Evolutionary conservation across 2,888 invertebrate species (phyloP), one percentile per base, ranked within the genome.

Genomic region (Fragum whitleyi): DNA sequence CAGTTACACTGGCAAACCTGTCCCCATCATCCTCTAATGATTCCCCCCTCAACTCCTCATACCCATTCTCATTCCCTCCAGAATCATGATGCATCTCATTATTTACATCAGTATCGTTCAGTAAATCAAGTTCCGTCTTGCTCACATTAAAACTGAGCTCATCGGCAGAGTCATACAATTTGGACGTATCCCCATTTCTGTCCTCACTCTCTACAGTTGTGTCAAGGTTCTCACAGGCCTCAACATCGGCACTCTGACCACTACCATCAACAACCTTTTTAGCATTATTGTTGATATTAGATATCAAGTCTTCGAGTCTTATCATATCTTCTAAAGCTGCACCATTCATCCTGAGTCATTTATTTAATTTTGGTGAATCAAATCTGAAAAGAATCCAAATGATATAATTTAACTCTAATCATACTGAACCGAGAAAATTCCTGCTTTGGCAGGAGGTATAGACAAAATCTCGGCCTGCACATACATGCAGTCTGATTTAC

Each of bases 141-240:
- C 62, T 47, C 19, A 74, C 65, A 32, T 74, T 65, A 14, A 74
- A 29, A 51, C 74, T 74, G 0, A 74, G 32, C 36, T 74, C 74
- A 32, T 59, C 72, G 14, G 71, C 59, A 9, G 39, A 26, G 16
- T 32, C 11, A 6, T 69, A 16, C 39, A 21, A 5, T 23, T 57
- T 57, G 5, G 21, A 14, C 7, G 26, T 23, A 14, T 47, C 47
- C 5, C 14, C 47, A 47, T 14, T n/a, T 19, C n/a, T n/a, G 14
- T 47, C 16, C 5, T 47, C 47, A n/a, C 47, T 47, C 16, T 47
- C 47, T n/a, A n/a, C 47, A 47, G 47, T 47, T 47, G 5, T 47
- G 16, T 14, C 47, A 47, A 9, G 47, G n/a, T 14, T 47, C n/a
- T 47, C 47, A 47, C 5, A n/a, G 19, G 14, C 16, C n/a, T 47